Evolutionary conservation across 2,797 vertebrate species (phyloP).

Genomic region (Denticeps clupeoides): DNA sequence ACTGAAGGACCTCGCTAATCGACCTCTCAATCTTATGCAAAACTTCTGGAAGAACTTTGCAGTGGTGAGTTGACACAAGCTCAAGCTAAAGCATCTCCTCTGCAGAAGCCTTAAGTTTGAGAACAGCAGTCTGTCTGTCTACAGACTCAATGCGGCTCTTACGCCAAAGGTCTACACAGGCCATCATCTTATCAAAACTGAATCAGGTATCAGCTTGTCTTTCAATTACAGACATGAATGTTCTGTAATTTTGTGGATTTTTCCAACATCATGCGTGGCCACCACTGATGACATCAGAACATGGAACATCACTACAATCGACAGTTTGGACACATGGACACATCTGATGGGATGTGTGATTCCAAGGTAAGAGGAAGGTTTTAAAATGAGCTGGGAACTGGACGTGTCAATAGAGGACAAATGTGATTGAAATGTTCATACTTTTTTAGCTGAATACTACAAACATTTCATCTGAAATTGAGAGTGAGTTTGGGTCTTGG

Average conservation of each 20-base stretch:
- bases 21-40: conserved; percentile 9
- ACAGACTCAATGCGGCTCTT: conserved; percentile 11
- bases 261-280: conserved; percentile 42
- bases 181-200: conserved; percentile 43
- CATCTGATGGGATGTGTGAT: conserved; percentile 35
- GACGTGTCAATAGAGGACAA: too few species aligned
- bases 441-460: too few species aligned
- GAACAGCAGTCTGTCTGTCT: too few species aligned
- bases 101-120: neutral
- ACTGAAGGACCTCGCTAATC: conserved; percentile 6
- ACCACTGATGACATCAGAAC: conserved; percentile 38
- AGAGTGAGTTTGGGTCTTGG: too few species aligned
- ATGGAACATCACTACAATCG: conserved; percentile 40
- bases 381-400: too few species aligned
- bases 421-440: too few species aligned
- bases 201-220: conserved; percentile 40
- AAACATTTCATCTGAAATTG: too few species aligned
- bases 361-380: conserved; percentile 26
- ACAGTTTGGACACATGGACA: conserved; percentile 41
- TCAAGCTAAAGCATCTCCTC: neutral
- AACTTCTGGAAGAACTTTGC: neutral
- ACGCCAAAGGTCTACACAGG: conserved; percentile 46
- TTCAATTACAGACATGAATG: too few species aligned
- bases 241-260: too few species aligned
- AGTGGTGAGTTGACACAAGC: neutral